Conservation (phyloP, 2,113 vertebrate species). For the Nothobranchius furzeri region DNA sequence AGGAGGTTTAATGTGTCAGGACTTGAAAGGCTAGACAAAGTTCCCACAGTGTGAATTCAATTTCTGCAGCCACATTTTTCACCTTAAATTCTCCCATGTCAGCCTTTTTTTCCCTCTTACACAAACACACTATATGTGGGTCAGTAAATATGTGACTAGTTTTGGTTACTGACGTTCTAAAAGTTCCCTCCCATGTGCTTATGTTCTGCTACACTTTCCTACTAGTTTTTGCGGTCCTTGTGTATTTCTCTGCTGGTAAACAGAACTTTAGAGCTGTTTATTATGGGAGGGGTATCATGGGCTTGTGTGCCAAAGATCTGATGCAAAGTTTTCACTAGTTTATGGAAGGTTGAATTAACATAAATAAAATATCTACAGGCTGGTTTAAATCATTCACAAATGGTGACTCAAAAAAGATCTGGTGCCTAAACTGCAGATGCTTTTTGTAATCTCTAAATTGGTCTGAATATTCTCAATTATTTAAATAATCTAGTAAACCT, state of each 20-base stretch:
- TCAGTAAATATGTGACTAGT: conserved; percentile 36
- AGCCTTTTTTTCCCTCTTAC: neutral
- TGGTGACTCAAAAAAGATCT: no score
- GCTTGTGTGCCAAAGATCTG: no score
- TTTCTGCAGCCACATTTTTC: neutral
- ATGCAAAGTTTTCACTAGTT: no score
- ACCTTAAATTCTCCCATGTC: no score
- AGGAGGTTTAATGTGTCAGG: conserved; percentile 22
- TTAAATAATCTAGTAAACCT: no score
- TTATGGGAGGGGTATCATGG: neutral
- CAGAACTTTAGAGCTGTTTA: neutral
- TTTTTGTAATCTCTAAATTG: no score
- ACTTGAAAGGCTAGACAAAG: conserved; percentile 16
- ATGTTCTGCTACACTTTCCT: conserved; percentile 48
- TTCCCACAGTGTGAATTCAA: neutral
- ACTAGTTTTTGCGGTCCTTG: conserved; percentile 6
- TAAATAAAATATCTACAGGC: no score
- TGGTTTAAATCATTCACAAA: no score
- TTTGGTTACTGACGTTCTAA: neutral
- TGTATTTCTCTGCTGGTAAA: conserved; percentile 20
- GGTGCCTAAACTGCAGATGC: no score
- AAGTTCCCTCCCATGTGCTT: conserved; percentile 14
- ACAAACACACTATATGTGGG: conserved; percentile 19
- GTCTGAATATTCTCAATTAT: no score
- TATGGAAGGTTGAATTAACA: no score